Base-by-base conservation (phyloP, 2,888 invertebrate species). In the Schizotus pectinicornis region DNA sequence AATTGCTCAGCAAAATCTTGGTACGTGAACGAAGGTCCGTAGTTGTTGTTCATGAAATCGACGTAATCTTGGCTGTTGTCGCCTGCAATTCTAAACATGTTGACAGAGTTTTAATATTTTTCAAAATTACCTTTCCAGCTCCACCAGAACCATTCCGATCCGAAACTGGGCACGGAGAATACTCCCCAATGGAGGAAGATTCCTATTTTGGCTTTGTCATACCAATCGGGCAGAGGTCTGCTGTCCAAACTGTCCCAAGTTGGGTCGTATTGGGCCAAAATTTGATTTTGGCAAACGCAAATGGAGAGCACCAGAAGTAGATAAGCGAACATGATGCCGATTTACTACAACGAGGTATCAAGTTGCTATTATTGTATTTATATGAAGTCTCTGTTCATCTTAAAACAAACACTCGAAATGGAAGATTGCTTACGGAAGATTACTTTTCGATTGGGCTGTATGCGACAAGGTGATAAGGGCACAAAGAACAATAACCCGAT, bases 141-240 rank as follows among this genome's bases (percentile, higher is more conserved):
- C 9, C 79, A 81, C 96, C 96, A 96, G 77, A 96, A 96, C 97
- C 96, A 97, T 81, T 95, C 96, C 0, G 88, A 87, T 0, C 88
- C 87, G 77, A 88, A 92, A 74, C 92, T 90, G 0, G 95, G 96
- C 7, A 96, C 96, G 0, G 93, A 88, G 74, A 89, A 97, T 0
- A 96, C 92, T 0, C 96, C 96, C 94, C 95, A 96, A 73, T 96
- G 96, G 35, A 97, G 81, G 73, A 97, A 96, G 67, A 97, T 94
- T 1, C 96, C 96, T 62, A 94, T 81, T 81, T 97, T 97, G 0
- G 89, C 91, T 49, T 91, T 84, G 74, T 96, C 95, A 75, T 91
- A 97, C 96, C 96, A 97, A 2, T 75, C 60, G 0, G 96, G 96
- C 52, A 95, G 75, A 0, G 92, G 92, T 51, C 96, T 83, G 9